These are phyloP conservation scores for Cepphus grylle DNA, from an alignment of 2,113 vertebrate species.

Conservation along the genomic window DNA sequence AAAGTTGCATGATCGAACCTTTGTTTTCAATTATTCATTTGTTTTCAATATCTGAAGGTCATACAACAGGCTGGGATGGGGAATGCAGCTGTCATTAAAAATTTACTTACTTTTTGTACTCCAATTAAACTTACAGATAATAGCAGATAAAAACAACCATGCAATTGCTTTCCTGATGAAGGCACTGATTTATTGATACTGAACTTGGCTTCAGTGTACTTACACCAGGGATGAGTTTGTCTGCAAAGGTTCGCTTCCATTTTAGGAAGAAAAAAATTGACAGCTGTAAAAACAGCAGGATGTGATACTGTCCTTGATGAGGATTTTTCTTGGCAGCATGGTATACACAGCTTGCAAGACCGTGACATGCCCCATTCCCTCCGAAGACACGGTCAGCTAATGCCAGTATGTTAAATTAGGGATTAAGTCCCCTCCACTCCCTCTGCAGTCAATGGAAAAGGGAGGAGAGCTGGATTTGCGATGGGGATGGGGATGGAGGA, in stretches of 20 bases:
- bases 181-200: constrained; percentile 56
- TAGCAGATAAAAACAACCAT: constrained; percentile 61
- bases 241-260: constrained; percentile 42
- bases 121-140: constrained; percentile 71
- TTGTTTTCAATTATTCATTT: constrained; percentile 76
- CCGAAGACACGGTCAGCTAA: not conserved
- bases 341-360: not conserved
- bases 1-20: constrained; percentile 49
- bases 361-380: not conserved
- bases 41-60: constrained; percentile 73
- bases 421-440: not conserved
- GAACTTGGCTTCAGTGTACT: constrained; percentile 31
- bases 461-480: not conserved
- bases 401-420: not conserved
- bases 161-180: constrained; percentile 27
- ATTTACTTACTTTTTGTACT: constrained; percentile 73
- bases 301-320: not conserved
- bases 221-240: constrained; percentile 23
- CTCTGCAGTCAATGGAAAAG: not conserved
- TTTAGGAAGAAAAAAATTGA: constrained; percentile 45
- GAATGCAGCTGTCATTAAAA: constrained; percentile 71
- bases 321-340: not conserved
- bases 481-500: not conserved
- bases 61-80: constrained; percentile 33
- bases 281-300: constrained; percentile 27